Base-by-base conservation (phyloP, 2,888 invertebrate genomes). In the Stenodera caucasica region DNA sequence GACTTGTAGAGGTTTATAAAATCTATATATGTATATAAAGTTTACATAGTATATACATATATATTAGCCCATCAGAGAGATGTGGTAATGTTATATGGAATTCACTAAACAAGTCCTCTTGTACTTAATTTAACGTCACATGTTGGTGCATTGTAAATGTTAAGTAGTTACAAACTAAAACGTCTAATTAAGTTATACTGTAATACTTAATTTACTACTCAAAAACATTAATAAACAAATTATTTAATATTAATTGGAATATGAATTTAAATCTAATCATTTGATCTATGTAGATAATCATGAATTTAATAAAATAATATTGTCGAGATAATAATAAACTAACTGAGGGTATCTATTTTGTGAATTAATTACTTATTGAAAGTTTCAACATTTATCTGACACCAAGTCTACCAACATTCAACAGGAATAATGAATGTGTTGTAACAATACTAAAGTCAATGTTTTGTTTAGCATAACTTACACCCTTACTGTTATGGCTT, bases 81-180 rank as follows among this genome's bases (percentile, higher is more conserved):
- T 57, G 57, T 29, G 57, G 37, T 51, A 57, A 57, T 57, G 51
- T 51, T 49, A 37, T 57, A 57, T 57, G 51, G 35, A 29, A 51
- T 21, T 45, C 23, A 51, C 55, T 55, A 49, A 33, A 51, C 29
- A 51, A 51, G 29, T 30, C 57, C 35, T 57, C 12, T 33, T 45
- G 35, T 12, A 56, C 26, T 49, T 56, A 50, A 57, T 57, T 51
- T 57, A 51, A 57, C 40, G 51, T 35, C 35, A 51, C 51, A 51
- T 57, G 51, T 57, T 57, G 29, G 57, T 51, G 51, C 57, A 57
- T 35, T 35, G 37, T 51, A 57, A 57, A 57, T 57, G 35, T 57
- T 57, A 57, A 50, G 29, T 18, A 51, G 45, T 23, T 23, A 21
- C 23, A 40, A 26, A 23, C 23, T 12, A 45, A 45, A 45, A 45